Evolutionary conservation across 2,113 vertebrate species (phyloP).

Genomic region (Hipposideros armiger): DNA sequence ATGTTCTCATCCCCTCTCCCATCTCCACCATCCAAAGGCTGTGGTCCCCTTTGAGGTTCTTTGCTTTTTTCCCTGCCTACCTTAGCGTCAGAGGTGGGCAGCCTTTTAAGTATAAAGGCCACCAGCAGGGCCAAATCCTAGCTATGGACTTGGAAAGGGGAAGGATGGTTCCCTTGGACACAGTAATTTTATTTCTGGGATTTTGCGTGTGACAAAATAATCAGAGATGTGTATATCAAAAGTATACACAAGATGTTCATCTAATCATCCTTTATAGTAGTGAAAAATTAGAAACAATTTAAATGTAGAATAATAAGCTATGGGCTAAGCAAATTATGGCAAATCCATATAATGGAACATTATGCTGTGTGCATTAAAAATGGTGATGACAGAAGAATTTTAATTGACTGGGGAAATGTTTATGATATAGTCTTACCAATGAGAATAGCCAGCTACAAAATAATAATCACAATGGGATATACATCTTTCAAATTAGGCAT

Average conservation of each 20-base stretch:
- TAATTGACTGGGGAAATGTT: not conserved
- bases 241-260: not conserved
- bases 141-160: not conserved
- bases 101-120: not conserved
- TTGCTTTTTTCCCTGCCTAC: not conserved
- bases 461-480: not conserved
- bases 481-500: not conserved
- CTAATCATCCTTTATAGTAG: not conserved
- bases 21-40: not conserved
- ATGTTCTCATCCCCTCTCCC: not conserved
- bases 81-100: not conserved
- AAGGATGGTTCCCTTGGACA: not conserved
- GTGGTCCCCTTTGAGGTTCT: not conserved
- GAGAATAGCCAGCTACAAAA: not conserved
- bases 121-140: not conserved
- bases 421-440: not conserved
- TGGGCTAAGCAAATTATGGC: not conserved
- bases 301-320: not conserved
- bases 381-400: not conserved
- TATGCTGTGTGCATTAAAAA: slow-evolving; percentile 44
- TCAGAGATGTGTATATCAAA: not conserved
- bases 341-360: not conserved
- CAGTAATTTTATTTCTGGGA: not conserved
- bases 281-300: slow-evolving; percentile 7
- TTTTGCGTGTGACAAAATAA: slow-evolving; percentile 19